These are phyloP conservation scores for Cremastinae sp. DNA, from an alignment of 2,888 invertebrate genomes.

Conservation along the genomic window DNA sequence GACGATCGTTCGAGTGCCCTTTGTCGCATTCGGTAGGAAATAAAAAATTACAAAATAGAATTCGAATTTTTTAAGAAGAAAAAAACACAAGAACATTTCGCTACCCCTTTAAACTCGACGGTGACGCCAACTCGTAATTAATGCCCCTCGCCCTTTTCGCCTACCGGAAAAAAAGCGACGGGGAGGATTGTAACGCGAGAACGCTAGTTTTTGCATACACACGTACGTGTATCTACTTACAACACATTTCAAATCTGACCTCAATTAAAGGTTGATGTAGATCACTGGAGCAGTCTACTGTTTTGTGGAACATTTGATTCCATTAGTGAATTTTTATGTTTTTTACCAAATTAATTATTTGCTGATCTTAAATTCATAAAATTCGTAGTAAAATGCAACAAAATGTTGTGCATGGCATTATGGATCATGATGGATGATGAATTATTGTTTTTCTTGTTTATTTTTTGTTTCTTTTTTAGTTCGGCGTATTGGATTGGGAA, in stretches of 20 bases:
- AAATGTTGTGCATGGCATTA: too few species aligned
- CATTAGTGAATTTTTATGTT: neutral
- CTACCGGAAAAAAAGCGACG: conserved; percentile 13
- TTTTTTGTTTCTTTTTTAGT: neutral
- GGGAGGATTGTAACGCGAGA: conserved; percentile 45
- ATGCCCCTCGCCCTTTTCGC: conserved; percentile 37
- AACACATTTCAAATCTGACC: conserved; percentile 45
- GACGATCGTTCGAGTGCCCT: conserved; percentile 24
- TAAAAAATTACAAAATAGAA: too few species aligned
- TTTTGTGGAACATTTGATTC: conserved; percentile 9
- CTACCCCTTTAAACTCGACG: conserved; percentile 21
- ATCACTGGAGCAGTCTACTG: conserved; percentile 36
- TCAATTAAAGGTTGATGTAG: conserved; percentile 48
- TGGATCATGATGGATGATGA: too few species aligned
- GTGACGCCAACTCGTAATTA: conserved; percentile 38
- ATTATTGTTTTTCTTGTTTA: neutral
- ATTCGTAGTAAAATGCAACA: too few species aligned
- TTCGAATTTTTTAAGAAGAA: neutral
- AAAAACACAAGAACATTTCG: conserved; percentile 22
- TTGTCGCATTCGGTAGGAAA: too few species aligned
- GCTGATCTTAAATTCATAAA: neutral
- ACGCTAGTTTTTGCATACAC: conserved; percentile 7
- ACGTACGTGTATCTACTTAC: conserved; percentile 7
- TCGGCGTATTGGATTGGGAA: too few species aligned
- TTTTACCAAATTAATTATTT: neutral